Evolutionary conservation across 2,888 invertebrate species (phyloP).

Genomic region (Athalia cordata): DNA sequence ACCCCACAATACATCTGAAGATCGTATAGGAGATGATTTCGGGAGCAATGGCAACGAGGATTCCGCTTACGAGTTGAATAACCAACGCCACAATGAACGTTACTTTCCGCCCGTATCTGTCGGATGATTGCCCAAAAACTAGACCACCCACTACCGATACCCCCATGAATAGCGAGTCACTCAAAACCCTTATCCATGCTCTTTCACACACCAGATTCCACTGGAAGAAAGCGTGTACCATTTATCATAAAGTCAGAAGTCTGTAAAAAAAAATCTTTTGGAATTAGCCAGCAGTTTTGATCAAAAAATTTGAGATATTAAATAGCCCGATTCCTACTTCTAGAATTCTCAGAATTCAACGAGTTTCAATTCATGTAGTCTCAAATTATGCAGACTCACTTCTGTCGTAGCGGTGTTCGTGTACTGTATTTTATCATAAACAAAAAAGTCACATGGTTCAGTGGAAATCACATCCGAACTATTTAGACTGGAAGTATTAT

Average conservation of each 20-base stretch:
- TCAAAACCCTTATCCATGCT: conserved; percentile 79
- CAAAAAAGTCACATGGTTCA: conserved; percentile 75
- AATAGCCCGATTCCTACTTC: too few species aligned
- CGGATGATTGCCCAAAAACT: conserved; percentile 83
- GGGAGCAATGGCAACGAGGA: conserved; percentile 80
- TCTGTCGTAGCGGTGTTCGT: conserved; percentile 80
- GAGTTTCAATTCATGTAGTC: too few species aligned
- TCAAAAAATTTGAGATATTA: too few species aligned
- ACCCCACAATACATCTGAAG: conserved; percentile 82
- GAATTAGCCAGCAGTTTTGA: too few species aligned
- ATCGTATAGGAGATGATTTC: conserved; percentile 82
- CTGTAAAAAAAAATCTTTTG: too few species aligned
- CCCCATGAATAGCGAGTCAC: conserved; percentile 82
- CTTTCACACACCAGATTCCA: conserved; percentile 82
- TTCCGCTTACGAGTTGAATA: conserved; percentile 81
- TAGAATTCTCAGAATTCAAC: too few species aligned
- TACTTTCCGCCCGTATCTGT: conserved; percentile 82
- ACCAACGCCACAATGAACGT: conserved; percentile 84
- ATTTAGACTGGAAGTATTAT: neutral
- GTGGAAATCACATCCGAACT: conserved; percentile 22
- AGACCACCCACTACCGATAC: conserved; percentile 85
- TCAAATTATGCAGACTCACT: conserved; percentile 68
- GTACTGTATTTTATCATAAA: conserved; percentile 79
- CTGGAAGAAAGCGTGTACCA: conserved; percentile 67
- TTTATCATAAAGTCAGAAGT: too few species aligned